Percentiles rank a stretch among this genome's conserved stretches.
These are phyloP conservation scores for Spodoptera litura DNA, from an alignment of 1,140 invertebrate species.

Conservation along the genomic window DNA sequence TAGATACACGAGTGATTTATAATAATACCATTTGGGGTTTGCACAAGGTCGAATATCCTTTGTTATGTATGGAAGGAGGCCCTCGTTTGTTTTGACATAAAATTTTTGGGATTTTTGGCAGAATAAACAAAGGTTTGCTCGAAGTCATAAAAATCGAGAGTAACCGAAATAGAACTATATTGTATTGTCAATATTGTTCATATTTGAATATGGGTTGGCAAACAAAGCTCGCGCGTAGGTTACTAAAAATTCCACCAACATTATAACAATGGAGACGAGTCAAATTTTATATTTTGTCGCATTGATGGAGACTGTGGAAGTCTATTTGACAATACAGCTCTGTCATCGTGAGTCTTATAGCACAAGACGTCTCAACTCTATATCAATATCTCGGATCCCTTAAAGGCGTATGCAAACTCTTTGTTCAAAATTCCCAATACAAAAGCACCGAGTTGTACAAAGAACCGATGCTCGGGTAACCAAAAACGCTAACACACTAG, in stretches of 20 bases:
- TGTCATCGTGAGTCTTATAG: too few species aligned
- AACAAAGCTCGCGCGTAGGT: too few species aligned
- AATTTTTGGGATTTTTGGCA: conserved; percentile 1
- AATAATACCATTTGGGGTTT: not conserved
- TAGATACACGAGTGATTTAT: conserved; percentile 47
- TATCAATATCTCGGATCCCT: too few species aligned
- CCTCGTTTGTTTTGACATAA: conserved; percentile 4
- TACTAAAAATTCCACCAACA: too few species aligned
- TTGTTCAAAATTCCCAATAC: conserved; percentile 22
- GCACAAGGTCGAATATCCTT: not conserved
- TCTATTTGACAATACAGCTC: too few species aligned
- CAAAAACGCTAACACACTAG: conserved; percentile 16
- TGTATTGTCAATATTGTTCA: too few species aligned
- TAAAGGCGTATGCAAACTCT: not conserved
- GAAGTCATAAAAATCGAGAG: not conserved
- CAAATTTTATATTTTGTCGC: too few species aligned
- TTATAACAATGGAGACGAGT: too few species aligned
- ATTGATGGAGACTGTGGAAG: too few species aligned
- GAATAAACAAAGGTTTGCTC: not conserved
- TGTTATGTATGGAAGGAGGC: not conserved
- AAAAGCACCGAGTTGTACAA: not conserved
- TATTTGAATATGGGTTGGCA: too few species aligned
- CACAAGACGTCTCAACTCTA: too few species aligned
- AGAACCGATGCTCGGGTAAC: conserved; percentile 8
- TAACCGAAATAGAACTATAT: too few species aligned